Conservation (phyloP, 1,140 invertebrate species). For the Ips typographus region DNA sequence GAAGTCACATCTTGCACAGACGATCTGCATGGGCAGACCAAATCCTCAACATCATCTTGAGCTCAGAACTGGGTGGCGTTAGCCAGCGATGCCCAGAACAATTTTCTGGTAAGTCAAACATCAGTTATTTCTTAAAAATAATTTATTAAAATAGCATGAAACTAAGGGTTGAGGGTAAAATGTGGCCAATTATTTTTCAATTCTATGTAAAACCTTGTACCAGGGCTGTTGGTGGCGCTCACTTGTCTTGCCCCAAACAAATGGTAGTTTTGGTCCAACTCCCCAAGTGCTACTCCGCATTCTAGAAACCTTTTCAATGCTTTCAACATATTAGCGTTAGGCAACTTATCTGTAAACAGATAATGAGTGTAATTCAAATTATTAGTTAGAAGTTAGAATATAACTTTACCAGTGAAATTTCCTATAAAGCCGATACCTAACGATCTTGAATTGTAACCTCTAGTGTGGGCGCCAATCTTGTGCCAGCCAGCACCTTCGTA, state of each 20-base stretch:
- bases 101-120: slow-evolving; percentile 7
- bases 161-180: slow-evolving; percentile 29
- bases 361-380: not conserved
- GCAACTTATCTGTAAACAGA: slow-evolving; percentile 58
- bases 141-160: not conserved
- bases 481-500: slow-evolving; percentile 79
- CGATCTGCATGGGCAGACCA: slow-evolving; percentile 54
- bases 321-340: slow-evolving; percentile 57
- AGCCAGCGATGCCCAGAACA: slow-evolving; percentile 39
- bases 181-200: slow-evolving; percentile 51
- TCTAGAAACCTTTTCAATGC: slow-evolving; percentile 60
- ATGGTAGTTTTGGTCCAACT: slow-evolving; percentile 60
- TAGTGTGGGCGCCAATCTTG: slow-evolving; percentile 69
- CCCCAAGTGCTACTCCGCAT: slow-evolving; percentile 62
- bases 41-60: slow-evolving; percentile 57
- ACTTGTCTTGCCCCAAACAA: slow-evolving; percentile 66
- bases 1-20: slow-evolving; percentile 18
- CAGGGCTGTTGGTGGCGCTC: slow-evolving; percentile 62
- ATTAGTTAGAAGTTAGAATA: not conserved
- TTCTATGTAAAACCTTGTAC: slow-evolving; percentile 59
- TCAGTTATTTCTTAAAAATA: not conserved
- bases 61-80: slow-evolving; percentile 57
- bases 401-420: slow-evolving; percentile 49
- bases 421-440: slow-evolving; percentile 62
- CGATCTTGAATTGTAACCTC: slow-evolving; percentile 60